These are phyloP conservation scores for Megalurothrips usitatus DNA, from an alignment of 2,888 invertebrate species.

Conservation along the genomic window DNA sequence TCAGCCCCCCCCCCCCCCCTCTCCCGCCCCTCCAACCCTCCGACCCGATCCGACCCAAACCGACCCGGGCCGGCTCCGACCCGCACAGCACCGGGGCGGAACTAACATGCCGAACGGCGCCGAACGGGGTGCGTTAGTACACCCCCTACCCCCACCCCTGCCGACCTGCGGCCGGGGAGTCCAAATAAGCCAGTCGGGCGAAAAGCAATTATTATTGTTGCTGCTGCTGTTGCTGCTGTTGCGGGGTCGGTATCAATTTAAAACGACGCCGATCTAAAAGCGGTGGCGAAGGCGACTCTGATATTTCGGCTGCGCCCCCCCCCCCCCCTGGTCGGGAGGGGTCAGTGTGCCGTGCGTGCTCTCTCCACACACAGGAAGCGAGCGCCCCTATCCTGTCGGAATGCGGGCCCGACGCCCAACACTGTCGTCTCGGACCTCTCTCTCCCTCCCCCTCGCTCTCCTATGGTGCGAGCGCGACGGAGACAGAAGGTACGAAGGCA, in stretches of 20 bases:
- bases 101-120: not conserved
- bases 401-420: too few species aligned
- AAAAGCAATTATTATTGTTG: conserved; percentile 17
- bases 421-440: too few species aligned
- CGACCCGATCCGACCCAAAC: not conserved
- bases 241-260: not conserved
- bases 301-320: too few species aligned
- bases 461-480: too few species aligned
- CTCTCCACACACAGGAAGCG: too few species aligned
- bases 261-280: not conserved
- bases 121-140: not conserved
- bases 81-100: not conserved
- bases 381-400: too few species aligned
- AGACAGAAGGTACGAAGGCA: too few species aligned
- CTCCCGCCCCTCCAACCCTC: too few species aligned
- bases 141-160: not conserved
- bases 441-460: too few species aligned
- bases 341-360: too few species aligned
- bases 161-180: not conserved
- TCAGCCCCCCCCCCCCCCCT: not conserved
- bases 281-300: too few species aligned
- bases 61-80: not conserved
- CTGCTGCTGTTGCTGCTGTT: not conserved
- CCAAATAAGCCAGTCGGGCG: conserved; percentile 12
- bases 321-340: not conserved